Conservation (phyloP, 1,140 invertebrate genomes). For the Hycleus phaleratus region DNA sequence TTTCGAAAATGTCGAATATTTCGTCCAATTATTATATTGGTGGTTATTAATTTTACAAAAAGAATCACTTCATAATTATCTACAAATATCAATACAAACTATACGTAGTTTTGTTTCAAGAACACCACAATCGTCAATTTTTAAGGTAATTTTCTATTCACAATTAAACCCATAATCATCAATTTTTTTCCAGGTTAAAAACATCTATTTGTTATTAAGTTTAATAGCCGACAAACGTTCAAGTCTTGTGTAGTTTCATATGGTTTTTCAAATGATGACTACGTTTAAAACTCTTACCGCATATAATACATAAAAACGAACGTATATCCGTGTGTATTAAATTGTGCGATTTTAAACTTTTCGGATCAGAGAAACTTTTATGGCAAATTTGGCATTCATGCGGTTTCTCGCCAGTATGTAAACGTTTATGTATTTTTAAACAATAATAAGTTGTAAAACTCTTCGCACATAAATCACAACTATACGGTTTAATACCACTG, state of each 20-base stretch:
- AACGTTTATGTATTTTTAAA: constrained; percentile 43
- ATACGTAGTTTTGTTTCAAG: no score
- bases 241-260: constrained; percentile 16
- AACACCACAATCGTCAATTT: no score
- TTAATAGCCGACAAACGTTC: not conserved
- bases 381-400: constrained; percentile 38
- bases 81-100: no score
- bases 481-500: constrained; percentile 51
- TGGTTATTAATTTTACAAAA: no score
- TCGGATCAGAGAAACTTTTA: constrained; percentile 33
- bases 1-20: no score
- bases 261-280: constrained; percentile 31
- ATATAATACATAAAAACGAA: constrained; percentile 46
- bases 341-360: constrained; percentile 39
- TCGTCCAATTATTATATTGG: no score
- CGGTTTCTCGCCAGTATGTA: constrained; percentile 43
- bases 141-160: no score
- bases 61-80: no score
- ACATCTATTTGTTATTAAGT: no score
- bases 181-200: no score
- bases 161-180: no score
- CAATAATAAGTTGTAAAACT: constrained; percentile 26
- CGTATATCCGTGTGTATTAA: constrained; percentile 47
- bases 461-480: constrained; percentile 48
- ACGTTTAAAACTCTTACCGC: constrained; percentile 45